Conservation (phyloP, 1,140 invertebrate genomes). For the Protaetia brevitarsis region DNA sequence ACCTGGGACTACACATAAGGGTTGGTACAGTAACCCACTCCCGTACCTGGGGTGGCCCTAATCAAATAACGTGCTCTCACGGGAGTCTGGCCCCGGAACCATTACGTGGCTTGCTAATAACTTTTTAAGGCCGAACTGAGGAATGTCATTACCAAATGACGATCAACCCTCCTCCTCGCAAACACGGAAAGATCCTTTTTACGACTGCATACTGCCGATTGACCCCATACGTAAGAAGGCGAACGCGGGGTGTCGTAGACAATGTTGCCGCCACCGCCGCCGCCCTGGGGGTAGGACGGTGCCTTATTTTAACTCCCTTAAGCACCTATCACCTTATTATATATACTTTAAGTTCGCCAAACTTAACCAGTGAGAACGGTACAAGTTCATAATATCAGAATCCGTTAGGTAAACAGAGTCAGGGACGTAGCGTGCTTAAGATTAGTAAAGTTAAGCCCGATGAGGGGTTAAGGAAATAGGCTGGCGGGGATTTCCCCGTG, state of each 20-base stretch:
- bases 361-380: constrained; percentile 11
- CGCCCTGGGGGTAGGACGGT: too few relatives aligned
- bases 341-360: constrained; percentile 5
- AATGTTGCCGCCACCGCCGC: too few relatives aligned
- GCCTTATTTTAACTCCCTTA: constrained; percentile 20
- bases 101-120: constrained; percentile 29
- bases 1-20: constrained; percentile 16
- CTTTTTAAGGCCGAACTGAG: constrained; percentile 31
- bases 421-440: constrained; percentile 29
- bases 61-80: constrained; percentile 26
- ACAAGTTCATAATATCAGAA: constrained; percentile 28
- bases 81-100: constrained; percentile 28
- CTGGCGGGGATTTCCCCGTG: neutral
- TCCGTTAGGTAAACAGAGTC: constrained; percentile 24
- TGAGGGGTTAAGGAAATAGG: constrained; percentile 31
- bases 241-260: too few relatives aligned
- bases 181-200: constrained; percentile 30
- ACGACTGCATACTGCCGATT: constrained; percentile 18
- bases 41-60: constrained; percentile 26
- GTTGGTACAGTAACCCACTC: constrained; percentile 30
- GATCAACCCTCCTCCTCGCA: constrained; percentile 29
- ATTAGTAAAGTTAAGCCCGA: constrained; percentile 30
- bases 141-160: constrained; percentile 33
- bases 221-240: too few relatives aligned
- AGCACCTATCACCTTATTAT: constrained; percentile 18